These are phyloP conservation scores for Poeciliopsis paucimaculata DNA, from an alignment of 2,797 vertebrate species.

Conservation along the genomic window DNA sequence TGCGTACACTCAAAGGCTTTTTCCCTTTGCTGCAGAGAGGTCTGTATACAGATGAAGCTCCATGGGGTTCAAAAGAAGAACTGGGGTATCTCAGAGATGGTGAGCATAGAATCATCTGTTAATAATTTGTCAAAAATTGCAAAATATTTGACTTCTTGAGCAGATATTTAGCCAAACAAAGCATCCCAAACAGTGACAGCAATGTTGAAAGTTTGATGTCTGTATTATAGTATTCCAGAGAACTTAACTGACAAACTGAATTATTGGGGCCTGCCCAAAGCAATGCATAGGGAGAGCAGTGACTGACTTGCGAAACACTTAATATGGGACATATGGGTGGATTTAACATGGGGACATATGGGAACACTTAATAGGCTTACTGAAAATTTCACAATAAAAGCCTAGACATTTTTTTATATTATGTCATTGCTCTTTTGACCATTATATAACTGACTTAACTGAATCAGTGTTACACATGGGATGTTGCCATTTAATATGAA, in stretches of 20 bases:
- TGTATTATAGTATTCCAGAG: not conserved
- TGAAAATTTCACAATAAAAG: too few relatives aligned
- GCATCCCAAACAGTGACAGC: not conserved
- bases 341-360: too few relatives aligned
- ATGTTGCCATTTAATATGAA: too few relatives aligned
- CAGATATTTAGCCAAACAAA: not conserved
- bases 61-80: constrained; percentile 83
- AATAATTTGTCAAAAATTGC: not conserved
- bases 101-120: constrained; percentile 57
- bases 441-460: too few relatives aligned
- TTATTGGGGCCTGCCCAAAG: too few relatives aligned
- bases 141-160: not conserved
- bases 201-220: not conserved
- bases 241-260: not conserved
- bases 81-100: constrained; percentile 87
- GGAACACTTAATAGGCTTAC: too few relatives aligned
- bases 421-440: too few relatives aligned
- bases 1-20: constrained; percentile 71
- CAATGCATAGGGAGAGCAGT: too few relatives aligned
- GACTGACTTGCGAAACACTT: too few relatives aligned
- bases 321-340: too few relatives aligned
- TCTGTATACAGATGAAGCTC: constrained; percentile 59
- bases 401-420: too few relatives aligned
- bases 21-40: constrained; percentile 76
- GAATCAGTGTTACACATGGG: too few relatives aligned